Conservation (phyloP, 2,113 vertebrate species). For the Excalfactoria chinensis region DNA sequence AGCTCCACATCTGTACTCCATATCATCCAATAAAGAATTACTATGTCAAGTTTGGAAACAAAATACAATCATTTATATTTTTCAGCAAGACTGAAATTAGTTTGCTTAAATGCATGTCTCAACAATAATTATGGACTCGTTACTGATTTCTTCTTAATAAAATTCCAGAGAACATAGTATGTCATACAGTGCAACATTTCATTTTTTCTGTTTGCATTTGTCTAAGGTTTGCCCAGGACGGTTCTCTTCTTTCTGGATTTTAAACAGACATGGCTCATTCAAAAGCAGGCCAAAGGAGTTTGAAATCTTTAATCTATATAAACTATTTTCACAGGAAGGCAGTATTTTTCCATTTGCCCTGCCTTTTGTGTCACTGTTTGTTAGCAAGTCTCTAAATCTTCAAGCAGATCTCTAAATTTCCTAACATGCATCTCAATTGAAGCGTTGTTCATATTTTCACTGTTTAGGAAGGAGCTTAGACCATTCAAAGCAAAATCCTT, state of each 20-base stretch:
- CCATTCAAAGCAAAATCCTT: not conserved
- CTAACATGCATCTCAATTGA: not conserved
- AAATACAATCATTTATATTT: not conserved
- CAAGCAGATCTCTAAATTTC: not conserved
- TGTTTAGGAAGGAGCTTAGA: not conserved
- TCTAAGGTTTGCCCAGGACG: not conserved
- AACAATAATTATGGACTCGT: not conserved
- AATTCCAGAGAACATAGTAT: not conserved
- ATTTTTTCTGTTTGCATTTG: constrained; percentile 24
- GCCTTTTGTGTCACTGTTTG: not conserved
- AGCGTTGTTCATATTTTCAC: not conserved
- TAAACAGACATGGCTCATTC: not conserved
- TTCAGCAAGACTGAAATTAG: constrained; percentile 12
- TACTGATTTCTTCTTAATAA: not conserved
- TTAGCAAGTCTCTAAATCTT: not conserved
- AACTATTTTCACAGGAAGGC: not conserved
- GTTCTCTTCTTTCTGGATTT: not conserved
- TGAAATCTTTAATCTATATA: not conserved
- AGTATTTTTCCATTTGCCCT: not conserved
- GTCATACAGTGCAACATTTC: not conserved
- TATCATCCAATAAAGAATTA: constrained; percentile 18
- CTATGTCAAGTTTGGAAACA: not conserved
- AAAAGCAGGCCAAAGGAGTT: not conserved
- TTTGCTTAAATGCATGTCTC: constrained; percentile 13
- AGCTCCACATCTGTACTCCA: constrained; percentile 25